phyloP scores from a whole-genome alignment of 2,797 vertebrate species.

The Poeciliopsis gracilis region DNA sequence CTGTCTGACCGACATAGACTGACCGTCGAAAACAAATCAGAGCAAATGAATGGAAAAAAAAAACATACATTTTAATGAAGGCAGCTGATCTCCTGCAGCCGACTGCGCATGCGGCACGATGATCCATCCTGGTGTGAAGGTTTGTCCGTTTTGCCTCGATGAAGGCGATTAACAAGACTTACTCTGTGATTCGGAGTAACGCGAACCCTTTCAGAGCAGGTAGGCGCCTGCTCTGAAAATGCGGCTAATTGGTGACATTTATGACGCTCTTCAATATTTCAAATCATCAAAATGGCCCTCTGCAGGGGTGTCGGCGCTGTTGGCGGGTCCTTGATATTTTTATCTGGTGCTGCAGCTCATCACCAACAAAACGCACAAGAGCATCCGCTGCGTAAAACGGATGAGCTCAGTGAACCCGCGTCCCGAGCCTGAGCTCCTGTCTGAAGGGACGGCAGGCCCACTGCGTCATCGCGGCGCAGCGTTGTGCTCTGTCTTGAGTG shows the following conservation, averaged over 20 bases:
- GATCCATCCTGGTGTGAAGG: conserved; percentile 51
- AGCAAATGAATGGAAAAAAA: conserved; percentile 52
- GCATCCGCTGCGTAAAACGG: conserved; percentile 23
- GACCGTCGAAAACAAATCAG: conserved; percentile 48
- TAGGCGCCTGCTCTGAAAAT: conserved; percentile 2
- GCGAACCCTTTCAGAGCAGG: conserved; percentile 13
- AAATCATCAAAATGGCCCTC: conserved; percentile 21
- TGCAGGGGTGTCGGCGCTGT: conserved; percentile 10
- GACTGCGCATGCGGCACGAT: conserved; percentile 32
- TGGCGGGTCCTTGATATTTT: conserved; percentile 43
- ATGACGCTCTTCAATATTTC: conserved; percentile 33
- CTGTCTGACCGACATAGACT: conserved; percentile 38
- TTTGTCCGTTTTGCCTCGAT: conserved; percentile 26
- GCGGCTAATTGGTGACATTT: conserved; percentile 18
- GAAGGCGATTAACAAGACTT: conserved; percentile 20
- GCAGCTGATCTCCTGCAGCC: conserved; percentile 26
- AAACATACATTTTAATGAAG: conserved; percentile 7
- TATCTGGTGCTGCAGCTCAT: conserved; percentile 31
- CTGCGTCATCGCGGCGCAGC: neutral
- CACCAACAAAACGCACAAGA: conserved; percentile 24
- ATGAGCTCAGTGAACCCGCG: conserved; percentile 12
- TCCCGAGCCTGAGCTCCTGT: conserved; percentile 22
- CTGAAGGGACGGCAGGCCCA: neutral
- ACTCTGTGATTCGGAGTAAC: conserved; percentile 16
- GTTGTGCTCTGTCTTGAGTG: conserved; percentile 13